Conservation (phyloP, 1,140 invertebrate species). For the Penaeus indicus region DNA sequence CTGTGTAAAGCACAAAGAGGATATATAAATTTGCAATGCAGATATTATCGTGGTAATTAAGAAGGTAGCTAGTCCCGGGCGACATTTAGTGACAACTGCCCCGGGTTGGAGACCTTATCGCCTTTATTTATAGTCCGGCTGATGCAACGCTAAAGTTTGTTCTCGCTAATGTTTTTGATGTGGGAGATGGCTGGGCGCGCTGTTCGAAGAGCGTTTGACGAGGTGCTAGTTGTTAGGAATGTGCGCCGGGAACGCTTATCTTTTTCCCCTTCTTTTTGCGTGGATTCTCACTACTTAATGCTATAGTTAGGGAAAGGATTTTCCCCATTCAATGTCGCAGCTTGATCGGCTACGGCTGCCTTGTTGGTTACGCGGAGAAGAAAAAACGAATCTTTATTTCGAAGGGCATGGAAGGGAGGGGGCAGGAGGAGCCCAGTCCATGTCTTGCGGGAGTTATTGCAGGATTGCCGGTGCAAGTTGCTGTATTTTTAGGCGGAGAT, state of each 20-base stretch:
- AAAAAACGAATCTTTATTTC: no score
- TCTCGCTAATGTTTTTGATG: slow-evolving; percentile 52
- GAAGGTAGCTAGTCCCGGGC: slow-evolving; percentile 60
- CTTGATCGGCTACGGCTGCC: no score
- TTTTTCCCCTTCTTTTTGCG: background rate
- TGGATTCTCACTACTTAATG: slow-evolving; percentile 3
- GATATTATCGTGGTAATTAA: slow-evolving; percentile 62
- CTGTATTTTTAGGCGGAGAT: no score
- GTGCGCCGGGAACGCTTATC: background rate
- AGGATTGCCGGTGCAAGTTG: no score
- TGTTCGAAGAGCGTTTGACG: slow-evolving; percentile 24
- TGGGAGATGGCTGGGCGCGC: slow-evolving; percentile 19
- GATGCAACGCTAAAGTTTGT: slow-evolving; percentile 57
- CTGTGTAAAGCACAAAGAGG: slow-evolving; percentile 59
- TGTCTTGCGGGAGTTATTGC: no score
- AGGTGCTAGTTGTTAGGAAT: slow-evolving; percentile 26
- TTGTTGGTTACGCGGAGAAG: no score
- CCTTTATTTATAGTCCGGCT: slow-evolving; percentile 48
- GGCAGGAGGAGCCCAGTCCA: no score
- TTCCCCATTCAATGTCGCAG: no score
- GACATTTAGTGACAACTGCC: slow-evolving; percentile 63
- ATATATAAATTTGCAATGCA: slow-evolving; percentile 64
- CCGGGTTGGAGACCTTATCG: slow-evolving; percentile 57
- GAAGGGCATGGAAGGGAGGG: no score
- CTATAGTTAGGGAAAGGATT: background rate